Evolutionary conservation across 2,888 invertebrate genomes (phyloP).

Genomic region (Tipula unca): DNA sequence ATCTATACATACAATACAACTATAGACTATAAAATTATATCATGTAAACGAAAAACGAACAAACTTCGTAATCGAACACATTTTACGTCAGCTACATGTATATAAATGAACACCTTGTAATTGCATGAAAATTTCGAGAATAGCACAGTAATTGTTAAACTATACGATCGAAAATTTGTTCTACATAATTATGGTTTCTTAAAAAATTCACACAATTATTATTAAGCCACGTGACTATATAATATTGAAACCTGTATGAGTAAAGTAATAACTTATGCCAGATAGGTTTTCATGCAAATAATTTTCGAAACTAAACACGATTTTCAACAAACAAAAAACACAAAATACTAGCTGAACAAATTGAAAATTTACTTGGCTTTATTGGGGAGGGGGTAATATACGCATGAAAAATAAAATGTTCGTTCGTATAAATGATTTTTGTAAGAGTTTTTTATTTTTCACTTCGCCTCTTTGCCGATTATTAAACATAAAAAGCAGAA

Average conservation of each 20-base stretch:
- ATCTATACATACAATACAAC: too few species aligned
- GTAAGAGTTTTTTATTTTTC: not conserved
- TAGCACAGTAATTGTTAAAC: not conserved
- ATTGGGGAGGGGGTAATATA: not conserved
- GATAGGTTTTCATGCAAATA: too few species aligned
- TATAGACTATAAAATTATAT: not conserved
- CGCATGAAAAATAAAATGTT: not conserved
- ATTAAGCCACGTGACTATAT: not conserved
- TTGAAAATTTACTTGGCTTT: not conserved
- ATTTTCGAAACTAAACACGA: not conserved
- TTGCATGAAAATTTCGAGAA: not conserved
- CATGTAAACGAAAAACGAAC: not conserved
- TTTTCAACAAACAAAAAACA: not conserved
- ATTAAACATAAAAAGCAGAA: not conserved
- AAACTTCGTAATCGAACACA: not conserved
- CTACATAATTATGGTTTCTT: not conserved
- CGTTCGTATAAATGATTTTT: not conserved
- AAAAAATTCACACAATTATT: not conserved
- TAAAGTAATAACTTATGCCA: not conserved
- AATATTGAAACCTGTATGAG: not conserved
- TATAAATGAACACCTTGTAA: not conserved
- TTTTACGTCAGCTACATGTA: not conserved
- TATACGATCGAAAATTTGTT: not conserved
- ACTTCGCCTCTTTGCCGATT: not conserved
- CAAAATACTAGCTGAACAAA: not conserved